Evolutionary conservation across 2,888 invertebrate genomes (phyloP), one percentile per base, ranked within the genome.

Genomic region (Eristalis tenax): DNA sequence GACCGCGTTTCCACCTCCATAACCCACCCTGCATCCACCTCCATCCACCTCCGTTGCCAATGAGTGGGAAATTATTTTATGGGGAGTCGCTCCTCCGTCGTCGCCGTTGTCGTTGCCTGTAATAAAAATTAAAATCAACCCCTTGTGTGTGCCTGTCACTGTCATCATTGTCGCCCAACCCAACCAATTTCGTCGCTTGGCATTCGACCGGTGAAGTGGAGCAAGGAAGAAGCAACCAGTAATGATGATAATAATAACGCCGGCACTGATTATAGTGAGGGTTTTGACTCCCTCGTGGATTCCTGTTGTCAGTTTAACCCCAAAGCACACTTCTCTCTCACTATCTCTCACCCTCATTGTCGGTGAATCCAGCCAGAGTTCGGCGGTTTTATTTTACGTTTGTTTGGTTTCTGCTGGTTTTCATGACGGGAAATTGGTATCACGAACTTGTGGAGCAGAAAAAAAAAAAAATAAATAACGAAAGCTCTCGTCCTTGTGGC

Each of bases 161-260:
- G 32, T 38, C 65, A 38, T 40, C 40, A 78, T 83, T 38, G 63
- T 76, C 80, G 65, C 26, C 22, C 18, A 65, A 28, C 38, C 73
- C 32, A 26, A 66, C 26, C 65, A 57, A 79, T 75, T 56, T 68
- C 56, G 64, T 61, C 70, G 65, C 61, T 76, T 56, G 26, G 40
- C 32, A n/a, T 50, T 66, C 35, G 18, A 22, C 43, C 66, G 59
- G 70, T 57, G 40, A 75, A 61, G 57, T 81, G 81, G 81, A 18
- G 50, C 18, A 10, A 50, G 8, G 18, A 8, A 13, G 13, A 18
- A 64, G 70, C 77, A 71, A 75, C 74, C 68, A 69, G 81, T 78
- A 78, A 77, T 74, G 74, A 82, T 82, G 86, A 82, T 82, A 86
- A 78, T 82, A 86, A 82, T 70, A 86, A 82, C 86, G 86, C 82